Conservation (phyloP, 2,113 vertebrate species). For the Athene cunicularia region DNA sequence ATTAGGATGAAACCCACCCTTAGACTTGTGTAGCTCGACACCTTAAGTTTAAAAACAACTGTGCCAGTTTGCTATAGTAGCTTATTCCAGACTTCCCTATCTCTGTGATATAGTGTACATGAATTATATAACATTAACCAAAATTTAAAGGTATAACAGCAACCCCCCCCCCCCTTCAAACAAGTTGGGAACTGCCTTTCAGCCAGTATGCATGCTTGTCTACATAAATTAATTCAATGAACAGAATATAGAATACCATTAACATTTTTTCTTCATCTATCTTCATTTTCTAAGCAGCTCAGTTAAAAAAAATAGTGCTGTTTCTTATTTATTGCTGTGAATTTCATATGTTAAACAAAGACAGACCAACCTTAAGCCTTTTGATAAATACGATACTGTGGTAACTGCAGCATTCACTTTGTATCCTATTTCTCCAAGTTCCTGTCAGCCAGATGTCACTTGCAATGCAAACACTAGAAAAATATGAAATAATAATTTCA, state of each 20-base stretch:
- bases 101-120: neutral
- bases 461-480: slow-evolving; percentile 85
- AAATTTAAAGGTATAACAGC: slow-evolving; percentile 42
- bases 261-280: slow-evolving; percentile 58
- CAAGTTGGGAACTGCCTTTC: slow-evolving; percentile 32
- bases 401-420: slow-evolving; percentile 77
- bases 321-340: slow-evolving; percentile 42
- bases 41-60: neutral
- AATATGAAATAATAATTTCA: slow-evolving; percentile 91
- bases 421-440: slow-evolving; percentile 78
- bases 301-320: neutral
- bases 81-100: neutral
- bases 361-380: slow-evolving; percentile 75
- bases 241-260: slow-evolving; percentile 60
- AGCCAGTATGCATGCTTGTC: neutral
- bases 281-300: slow-evolving; percentile 58
- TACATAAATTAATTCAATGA: slow-evolving; percentile 50
- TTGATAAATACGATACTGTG: slow-evolving; percentile 79
- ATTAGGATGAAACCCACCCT: neutral
- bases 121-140: neutral
- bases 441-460: slow-evolving; percentile 86
- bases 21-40: neutral
- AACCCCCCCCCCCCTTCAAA: neutral
- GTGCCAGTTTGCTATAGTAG: neutral
- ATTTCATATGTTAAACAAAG: slow-evolving; percentile 75